Base-by-base conservation (phyloP, 1,140 invertebrate genomes). In the Drosophila punjabiensis region DNA sequence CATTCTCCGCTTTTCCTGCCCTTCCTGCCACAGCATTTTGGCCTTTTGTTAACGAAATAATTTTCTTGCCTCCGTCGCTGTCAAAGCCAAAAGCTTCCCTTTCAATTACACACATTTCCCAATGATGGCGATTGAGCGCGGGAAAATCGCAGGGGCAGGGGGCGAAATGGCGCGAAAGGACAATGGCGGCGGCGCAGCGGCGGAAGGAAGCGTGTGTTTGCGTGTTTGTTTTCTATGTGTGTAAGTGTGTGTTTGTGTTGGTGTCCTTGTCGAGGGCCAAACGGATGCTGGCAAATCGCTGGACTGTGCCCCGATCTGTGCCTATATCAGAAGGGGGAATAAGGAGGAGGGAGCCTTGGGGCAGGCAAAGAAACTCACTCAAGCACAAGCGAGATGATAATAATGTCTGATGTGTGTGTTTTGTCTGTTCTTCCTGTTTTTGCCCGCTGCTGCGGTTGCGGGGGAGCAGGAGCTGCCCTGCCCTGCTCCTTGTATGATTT, bases 341-440 rank as follows among this genome's bases (percentile, higher is more conserved):
- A 56, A 10, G 10, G 32, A 28, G 66, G n/a, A 45, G 43, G 47
- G 64, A 70, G 76, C 76, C 85, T 90, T 89, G 61, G 69, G 65
- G 62, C 47, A 58, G 59, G 62, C 79, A 82, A 90, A 78, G 83
- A 91, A 91, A 91, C 66, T 87, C 87, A 91, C 74, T 91, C 87
- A 91, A 91, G 87, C 87, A 91, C 87, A 83, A 91, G 87, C 87
- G 85, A 87, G 83, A 91, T 91, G 87, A 91, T 91, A 91, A 91
- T 91, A 91, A 91, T 91, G 86, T 87, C 87, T 89, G 86, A 90
- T 89, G 85, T 89, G 86, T 88, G 86, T 88, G 86, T 89, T 84
- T 79, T 90, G 74, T 90, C 74, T 68, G 56, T 66, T 64, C 43
- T 69, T 85, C 73, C 66, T 79, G 70, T 65, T 85, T 76, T 75